Evolutionary conservation across 2,888 invertebrate species (phyloP), one percentile per base, ranked within the genome.

Genomic region (Acrobasis consociella): DNA sequence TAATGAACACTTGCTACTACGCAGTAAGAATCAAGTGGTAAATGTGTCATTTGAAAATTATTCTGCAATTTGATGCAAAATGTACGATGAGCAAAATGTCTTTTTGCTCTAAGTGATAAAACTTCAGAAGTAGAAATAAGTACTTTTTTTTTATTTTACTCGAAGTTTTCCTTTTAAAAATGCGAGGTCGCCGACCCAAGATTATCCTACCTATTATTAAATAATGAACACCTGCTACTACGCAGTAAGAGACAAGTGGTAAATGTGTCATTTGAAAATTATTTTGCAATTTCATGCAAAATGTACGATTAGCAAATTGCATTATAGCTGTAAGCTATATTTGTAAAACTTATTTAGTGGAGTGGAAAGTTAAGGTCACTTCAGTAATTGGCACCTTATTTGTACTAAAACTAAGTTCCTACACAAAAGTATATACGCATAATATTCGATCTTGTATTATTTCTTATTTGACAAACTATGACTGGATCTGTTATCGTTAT

Each of bases 171-270:
- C n/a, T n/a, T n/a, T n/a, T n/a, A n/a, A n/a, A n/a, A n/a, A 42
- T 56, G 56, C 56, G 42, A n/a, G 56, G 17, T 56, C 56, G 13
- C 13, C 11, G 56, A 56, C 56, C 56, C n/a, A 42, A 56, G 56
- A 56, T 56, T 46, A 56, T 56, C 56, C 56, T 17, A 56, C 56
- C 56, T 56, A 56, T 56, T 56, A 56, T 56, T 56, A 56, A 56
- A 56, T 56, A 56, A 56, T 55, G 39, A 42, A 56, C 56, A 56
- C 56, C 46, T 42, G 31, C 31, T 31, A 31, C 31, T 31, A 42
- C 53, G n/a, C 56, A 46, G 42, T 22, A 46, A 42, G 42, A 42
- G 42, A 22, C 13, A 46, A 13, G 46, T 46, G n/a, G 46, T 13
- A 5, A 46, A 46, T 46, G 13, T 46, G n/a, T 5, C 5, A 11